Conservation (phyloP, 2,888 invertebrate genomes). For the Frankliniella intonsa region DNA sequence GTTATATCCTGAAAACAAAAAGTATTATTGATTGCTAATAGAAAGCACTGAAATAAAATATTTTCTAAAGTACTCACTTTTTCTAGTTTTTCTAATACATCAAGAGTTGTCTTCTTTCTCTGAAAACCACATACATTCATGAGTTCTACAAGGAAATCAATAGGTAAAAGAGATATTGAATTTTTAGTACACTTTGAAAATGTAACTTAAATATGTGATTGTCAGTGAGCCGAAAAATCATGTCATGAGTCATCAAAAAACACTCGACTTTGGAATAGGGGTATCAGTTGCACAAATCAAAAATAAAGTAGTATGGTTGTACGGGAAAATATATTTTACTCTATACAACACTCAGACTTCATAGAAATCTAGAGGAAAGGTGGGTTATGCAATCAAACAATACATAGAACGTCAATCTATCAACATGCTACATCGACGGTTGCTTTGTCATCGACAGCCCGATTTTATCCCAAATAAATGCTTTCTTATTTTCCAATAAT, state of each 20-base stretch:
- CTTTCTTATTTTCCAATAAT: too few species aligned
- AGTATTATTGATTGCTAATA: background rate
- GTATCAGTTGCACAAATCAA: background rate
- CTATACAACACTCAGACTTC: background rate
- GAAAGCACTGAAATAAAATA: background rate
- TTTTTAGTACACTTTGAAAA: background rate
- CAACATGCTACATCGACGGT: too few species aligned
- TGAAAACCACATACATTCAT: slow-evolving; percentile 37
- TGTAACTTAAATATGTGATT: background rate
- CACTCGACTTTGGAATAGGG: background rate
- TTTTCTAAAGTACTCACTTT: slow-evolving; percentile 45
- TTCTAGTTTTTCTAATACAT: slow-evolving; percentile 65
- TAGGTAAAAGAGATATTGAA: background rate
- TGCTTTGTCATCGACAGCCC: background rate
- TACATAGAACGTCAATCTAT: too few species aligned
- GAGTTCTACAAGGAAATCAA: background rate
- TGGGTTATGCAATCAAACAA: too few species aligned
- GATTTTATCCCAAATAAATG: too few species aligned
- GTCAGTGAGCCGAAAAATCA: background rate
- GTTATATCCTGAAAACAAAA: slow-evolving; percentile 59
- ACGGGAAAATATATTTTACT: too few species aligned
- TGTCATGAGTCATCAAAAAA: background rate
- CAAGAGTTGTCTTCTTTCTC: slow-evolving; percentile 52
- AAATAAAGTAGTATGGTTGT: too few species aligned
- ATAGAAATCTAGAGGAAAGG: too few species aligned